phyloP scores from a whole-genome alignment of 2,888 invertebrate genomes.

The Hipparchia sbordonii region DNA sequence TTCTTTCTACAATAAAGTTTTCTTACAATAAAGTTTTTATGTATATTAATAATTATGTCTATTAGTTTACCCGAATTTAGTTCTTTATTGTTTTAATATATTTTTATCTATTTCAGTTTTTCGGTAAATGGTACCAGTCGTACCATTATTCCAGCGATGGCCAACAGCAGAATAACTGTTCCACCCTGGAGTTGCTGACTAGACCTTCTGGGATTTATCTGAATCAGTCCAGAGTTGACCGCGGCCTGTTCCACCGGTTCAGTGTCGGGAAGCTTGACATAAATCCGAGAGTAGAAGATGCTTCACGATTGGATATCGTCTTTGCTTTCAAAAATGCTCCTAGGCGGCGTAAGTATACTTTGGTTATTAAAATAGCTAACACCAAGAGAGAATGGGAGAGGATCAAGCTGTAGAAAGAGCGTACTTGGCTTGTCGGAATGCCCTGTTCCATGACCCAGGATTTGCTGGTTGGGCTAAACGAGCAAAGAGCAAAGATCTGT shows the following conservation, averaged over 20 bases:
- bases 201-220: conserved; percentile 57
- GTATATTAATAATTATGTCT: too few species aligned
- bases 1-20: too few species aligned
- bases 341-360: conserved; percentile 58
- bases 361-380: not conserved
- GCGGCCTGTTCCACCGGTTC: conserved; percentile 64
- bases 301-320: conserved; percentile 54
- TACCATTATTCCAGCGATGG: conserved; percentile 68
- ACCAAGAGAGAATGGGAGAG: too few species aligned
- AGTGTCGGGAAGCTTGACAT: conserved; percentile 56
- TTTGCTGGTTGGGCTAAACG: too few species aligned
- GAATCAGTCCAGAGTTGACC: conserved; percentile 66
- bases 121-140: conserved; percentile 67
- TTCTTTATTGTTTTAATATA: too few species aligned
- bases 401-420: too few species aligned
- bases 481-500: too few species aligned
- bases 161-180: conserved; percentile 63
- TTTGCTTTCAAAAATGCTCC: conserved; percentile 63
- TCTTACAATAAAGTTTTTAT: too few species aligned
- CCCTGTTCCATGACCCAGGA: too few species aligned
- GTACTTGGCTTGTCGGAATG: too few species aligned
- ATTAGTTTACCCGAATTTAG: too few species aligned
- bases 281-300: conserved; percentile 51
- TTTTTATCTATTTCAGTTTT: conserved; percentile 54
- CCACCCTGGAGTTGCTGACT: conserved; percentile 55